These are phyloP conservation scores for Daktulosphaira vitifoliae DNA, from an alignment of 1,140 invertebrate species.

Conservation along the genomic window DNA sequence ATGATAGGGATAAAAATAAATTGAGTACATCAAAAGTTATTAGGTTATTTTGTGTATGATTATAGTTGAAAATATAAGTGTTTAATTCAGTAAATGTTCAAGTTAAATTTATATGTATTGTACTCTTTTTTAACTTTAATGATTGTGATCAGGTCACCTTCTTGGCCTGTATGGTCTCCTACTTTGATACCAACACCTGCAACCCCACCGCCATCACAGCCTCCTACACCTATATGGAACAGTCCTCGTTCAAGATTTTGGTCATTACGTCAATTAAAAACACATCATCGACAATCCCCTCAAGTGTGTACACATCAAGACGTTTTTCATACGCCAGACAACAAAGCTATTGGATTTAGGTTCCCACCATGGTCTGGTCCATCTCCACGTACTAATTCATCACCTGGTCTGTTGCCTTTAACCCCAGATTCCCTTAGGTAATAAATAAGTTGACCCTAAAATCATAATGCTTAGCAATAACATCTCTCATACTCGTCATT, in stretches of 20 bases:
- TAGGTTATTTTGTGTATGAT: too few relatives aligned
- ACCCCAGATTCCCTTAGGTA: constrained; percentile 38
- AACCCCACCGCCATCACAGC: constrained; percentile 34
- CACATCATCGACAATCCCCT: constrained; percentile 10
- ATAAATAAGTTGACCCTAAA: neutral
- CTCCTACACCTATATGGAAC: constrained; percentile 37
- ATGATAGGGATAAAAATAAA: too few relatives aligned
- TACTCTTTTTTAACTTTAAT: too few relatives aligned
- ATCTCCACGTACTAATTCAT: constrained; percentile 47
- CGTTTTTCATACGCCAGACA: constrained; percentile 17
- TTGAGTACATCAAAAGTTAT: too few relatives aligned
- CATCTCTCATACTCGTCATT: too few relatives aligned
- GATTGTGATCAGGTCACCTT: constrained; percentile 47
- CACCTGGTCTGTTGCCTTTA: constrained; percentile 44
- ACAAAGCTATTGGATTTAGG: constrained; percentile 37
- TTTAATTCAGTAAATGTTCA: too few relatives aligned
- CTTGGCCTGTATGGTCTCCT: constrained; percentile 44
- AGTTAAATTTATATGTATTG: too few relatives aligned
- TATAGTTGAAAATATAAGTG: too few relatives aligned
- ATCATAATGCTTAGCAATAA: too few relatives aligned
- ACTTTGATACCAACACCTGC: constrained; percentile 13
- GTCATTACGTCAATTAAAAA: constrained; percentile 7
- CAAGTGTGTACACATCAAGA: constrained; percentile 32
- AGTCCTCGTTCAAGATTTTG: constrained; percentile 40
- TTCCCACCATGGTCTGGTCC: constrained; percentile 42